These are phyloP conservation scores for Eonycteris spelaea DNA, from an alignment of 2,113 vertebrate species.

Conservation along the genomic window DNA sequence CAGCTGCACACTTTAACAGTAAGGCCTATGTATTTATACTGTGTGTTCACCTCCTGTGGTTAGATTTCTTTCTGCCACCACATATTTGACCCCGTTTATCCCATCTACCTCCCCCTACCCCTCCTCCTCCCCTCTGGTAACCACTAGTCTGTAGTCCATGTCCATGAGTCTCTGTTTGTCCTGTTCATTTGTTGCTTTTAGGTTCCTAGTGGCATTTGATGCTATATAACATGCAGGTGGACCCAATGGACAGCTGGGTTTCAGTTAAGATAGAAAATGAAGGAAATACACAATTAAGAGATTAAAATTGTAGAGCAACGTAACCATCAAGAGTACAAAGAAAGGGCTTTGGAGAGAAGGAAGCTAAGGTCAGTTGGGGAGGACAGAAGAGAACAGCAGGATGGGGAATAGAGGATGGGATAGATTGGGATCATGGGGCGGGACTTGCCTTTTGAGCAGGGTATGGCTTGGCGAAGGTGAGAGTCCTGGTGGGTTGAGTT, in stretches of 20 bases:
- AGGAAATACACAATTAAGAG: not conserved
- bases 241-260: not conserved
- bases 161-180: too few relatives aligned
- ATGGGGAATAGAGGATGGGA: not conserved
- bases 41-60: too few relatives aligned
- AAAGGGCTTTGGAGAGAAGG: not conserved
- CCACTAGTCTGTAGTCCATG: too few relatives aligned
- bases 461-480: not conserved
- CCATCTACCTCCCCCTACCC: too few relatives aligned
- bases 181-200: too few relatives aligned
- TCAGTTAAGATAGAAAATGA: not conserved
- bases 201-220: not conserved
- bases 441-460: not conserved
- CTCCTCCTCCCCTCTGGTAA: too few relatives aligned
- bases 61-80: too few relatives aligned
- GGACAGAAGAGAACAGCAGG: not conserved
- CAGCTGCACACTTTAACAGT: too few relatives aligned
- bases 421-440: not conserved
- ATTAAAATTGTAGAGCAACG: not conserved
- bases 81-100: too few relatives aligned
- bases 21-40: too few relatives aligned
- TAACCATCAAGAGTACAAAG: not conserved
- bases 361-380: not conserved
- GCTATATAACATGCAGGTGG: not conserved
- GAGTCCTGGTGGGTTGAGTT: not conserved